phyloP scores from a whole-genome alignment of 2,113 vertebrate genomes.

The Ammospiza nelsoni region DNA sequence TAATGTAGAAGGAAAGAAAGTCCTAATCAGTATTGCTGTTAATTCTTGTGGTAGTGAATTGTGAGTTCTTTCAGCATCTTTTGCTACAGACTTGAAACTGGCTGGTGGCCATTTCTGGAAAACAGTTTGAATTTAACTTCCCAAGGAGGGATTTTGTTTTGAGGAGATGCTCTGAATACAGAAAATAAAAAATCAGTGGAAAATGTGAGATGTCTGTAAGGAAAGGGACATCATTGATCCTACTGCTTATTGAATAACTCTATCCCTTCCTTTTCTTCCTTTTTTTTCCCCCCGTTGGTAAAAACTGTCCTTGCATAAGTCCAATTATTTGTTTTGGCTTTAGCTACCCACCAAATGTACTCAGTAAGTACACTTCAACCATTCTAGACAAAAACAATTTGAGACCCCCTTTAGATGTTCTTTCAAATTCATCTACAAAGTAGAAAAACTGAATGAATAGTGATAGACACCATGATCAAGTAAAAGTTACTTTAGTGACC shows the following conservation, averaged over 20 bases:
- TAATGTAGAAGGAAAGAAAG: not conserved
- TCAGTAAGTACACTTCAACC: not conserved
- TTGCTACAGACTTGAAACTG: not conserved
- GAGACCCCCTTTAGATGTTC: not conserved
- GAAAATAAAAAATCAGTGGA: not conserved
- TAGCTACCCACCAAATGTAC: not conserved
- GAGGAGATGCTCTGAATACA: not conserved
- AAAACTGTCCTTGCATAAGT: not conserved
- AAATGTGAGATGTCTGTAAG: not conserved
- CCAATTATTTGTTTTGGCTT: not conserved
- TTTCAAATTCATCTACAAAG: not conserved
- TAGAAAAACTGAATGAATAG: not conserved
- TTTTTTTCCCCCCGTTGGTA: not conserved
- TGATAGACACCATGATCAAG: not conserved
- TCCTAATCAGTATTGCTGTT: not conserved
- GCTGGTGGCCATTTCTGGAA: slow-evolving; percentile 2
- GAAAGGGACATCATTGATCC: not conserved
- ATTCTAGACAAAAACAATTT: not conserved
- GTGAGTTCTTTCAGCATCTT: slow-evolving; percentile 23
- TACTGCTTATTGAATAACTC: not conserved
- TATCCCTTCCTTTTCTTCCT: not conserved
- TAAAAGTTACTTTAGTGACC: not conserved
- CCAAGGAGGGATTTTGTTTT: not conserved
- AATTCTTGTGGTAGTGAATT: not conserved
- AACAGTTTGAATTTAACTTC: not conserved